Base-by-base conservation (phyloP, 2,797 vertebrate species). In the Anguilla marmorata region DNA sequence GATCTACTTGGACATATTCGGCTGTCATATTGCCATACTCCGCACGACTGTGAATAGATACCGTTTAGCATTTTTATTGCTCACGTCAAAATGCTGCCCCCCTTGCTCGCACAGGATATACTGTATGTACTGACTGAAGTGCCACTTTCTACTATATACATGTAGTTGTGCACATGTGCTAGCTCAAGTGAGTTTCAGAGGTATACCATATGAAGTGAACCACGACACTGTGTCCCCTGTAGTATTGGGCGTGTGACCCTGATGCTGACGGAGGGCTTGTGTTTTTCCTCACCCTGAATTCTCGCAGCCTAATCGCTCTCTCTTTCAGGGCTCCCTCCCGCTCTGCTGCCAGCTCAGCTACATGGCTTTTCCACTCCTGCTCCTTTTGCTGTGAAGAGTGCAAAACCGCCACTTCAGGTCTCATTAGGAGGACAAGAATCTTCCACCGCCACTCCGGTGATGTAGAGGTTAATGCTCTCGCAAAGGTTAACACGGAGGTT, bases 211-310 rank as follows among this genome's bases (percentile, higher is more conserved):
- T 16, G 21, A 9, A 76, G 27, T 85, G 48, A 60, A 27, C 48
- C 85, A 19, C 80, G 56, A 82, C 41, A 50, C 4, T 5, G 63
- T 45, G 63, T 4, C 48, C 37, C 33, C 21, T 60, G 37, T 45
- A 33, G n/a, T 21, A 24, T 60, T 79, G 12, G 30, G 69, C 27
- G 56, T 27, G 21, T 72, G 30, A 30, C 54, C 41, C 12, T 60
- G 33, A 86, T 63, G 82, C 85, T n/a, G 21, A 76, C 58, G 86
- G 52, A 45, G 54, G 76, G 7, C 86, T 72, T 79, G 85, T 86
- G 30, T 84, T 87, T 72, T 45, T 60, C 82, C 92, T 94, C 90
- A 96, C 96, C 93, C 95, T 95, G 91, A 96, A 96, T 86, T 88
- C 92, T 86, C 89, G 90, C 69, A 96, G 94, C 89, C 96, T 92